Evolutionary conservation across 1,140 invertebrate genomes (phyloP), one percentile per base, ranked within the genome.

Genomic region (Papilio aristodemus): DNA sequence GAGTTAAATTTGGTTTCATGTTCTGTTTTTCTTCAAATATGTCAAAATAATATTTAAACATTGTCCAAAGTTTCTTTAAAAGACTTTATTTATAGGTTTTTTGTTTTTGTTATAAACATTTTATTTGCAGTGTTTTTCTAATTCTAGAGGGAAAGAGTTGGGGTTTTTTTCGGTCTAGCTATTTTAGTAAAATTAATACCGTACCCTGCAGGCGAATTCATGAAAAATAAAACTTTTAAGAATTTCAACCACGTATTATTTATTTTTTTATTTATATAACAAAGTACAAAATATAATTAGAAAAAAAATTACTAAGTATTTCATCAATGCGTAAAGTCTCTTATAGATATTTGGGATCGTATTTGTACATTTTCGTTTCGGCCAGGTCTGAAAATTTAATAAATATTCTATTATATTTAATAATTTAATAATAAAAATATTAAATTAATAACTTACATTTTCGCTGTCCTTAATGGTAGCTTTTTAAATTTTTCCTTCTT

Each of bases 291-390:
- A 43, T 6, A 43, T 43, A 17, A 0, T 13, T 14, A 41, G 3
- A 41, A 17, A 43, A 43, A 4, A 43, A 43, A 14, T 17, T 4
- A 43, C 14, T 43, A 17, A 17, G 14, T 43, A 17, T 5, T 43
- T 14, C 14, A 43, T 17, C 4, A 14, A 5, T 43, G 7, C 5
- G 14, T 13, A 43, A 17, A 14, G 25, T 59, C 8, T 59, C 57
- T 32, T 6, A 59, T 27, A 32, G 57, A 27, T 14, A 59, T 36
- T 59, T 59, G 57, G 6, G 25, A 22, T 59, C 57, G 36, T 59
- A 59, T 59, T 36, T n/a, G 27, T 32, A 59, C 8, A 14, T 14
- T 36, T 36, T 59, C 57, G 57, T n/a, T 59, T 0, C 13, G 5
- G 5, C 13, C 11, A 14, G 25, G n/a, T 32, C 57, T 59, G 57